Evolutionary conservation across 2,113 vertebrate genomes (phyloP).

Genomic region (Cervus canadensis): DNA sequence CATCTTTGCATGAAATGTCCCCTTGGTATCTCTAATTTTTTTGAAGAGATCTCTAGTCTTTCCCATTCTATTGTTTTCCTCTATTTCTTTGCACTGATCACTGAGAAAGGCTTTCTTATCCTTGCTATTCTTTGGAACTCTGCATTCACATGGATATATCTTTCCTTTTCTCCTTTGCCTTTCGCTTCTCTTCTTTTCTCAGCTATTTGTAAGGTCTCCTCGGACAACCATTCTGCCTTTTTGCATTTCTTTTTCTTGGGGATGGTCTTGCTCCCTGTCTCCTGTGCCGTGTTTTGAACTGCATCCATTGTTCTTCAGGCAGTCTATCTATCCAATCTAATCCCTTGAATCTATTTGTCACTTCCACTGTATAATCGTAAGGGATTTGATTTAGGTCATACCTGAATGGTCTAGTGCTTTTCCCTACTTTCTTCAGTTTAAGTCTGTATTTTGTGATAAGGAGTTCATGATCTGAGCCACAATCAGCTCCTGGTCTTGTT

Average conservation of each 20-base stretch:
- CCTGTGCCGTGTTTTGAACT: background rate
- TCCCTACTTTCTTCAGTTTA: background rate
- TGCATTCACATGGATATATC: background rate
- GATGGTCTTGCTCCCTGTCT: background rate
- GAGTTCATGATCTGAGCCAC: background rate
- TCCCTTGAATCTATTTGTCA: background rate
- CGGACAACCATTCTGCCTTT: background rate
- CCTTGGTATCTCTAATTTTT: background rate
- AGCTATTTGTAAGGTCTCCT: background rate
- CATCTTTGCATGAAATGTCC: background rate
- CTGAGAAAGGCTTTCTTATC: background rate
- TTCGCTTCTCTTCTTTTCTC: background rate
- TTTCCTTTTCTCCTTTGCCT: background rate
- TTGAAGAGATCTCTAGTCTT: background rate
- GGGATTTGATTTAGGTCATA: background rate
- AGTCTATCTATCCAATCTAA: background rate
- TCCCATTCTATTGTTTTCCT: background rate
- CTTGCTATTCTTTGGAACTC: background rate
- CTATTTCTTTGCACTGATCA: background rate
- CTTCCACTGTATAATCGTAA: background rate
- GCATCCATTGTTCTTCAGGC: background rate
- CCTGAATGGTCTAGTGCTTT: background rate
- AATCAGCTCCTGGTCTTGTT: background rate
- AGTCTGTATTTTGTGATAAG: background rate
- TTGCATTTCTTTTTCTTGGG: background rate